phyloP scores from a whole-genome alignment of 1,140 invertebrate species.

The Atta cephalotes region DNA sequence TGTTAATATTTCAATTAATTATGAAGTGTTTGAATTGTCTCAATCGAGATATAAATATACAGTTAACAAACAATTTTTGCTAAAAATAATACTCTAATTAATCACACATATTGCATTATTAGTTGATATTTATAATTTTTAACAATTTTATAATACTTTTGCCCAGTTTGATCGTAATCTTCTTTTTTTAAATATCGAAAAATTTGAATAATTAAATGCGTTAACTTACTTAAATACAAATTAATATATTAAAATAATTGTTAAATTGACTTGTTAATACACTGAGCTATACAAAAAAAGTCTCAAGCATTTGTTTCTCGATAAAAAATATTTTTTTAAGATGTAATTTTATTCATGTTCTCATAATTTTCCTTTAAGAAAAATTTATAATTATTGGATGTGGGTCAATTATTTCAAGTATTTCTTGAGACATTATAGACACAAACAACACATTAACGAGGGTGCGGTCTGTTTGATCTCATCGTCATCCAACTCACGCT shows the following conservation, averaged over 20 bases:
- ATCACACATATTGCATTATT: too few relatives aligned
- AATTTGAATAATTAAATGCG: too few relatives aligned
- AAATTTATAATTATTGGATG: conserved; percentile 16
- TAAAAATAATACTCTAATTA: too few relatives aligned
- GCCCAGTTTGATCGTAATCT: too few relatives aligned
- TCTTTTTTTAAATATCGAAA: too few relatives aligned
- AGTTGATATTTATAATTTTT: too few relatives aligned
- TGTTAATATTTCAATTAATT: too few relatives aligned
- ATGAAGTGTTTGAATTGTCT: too few relatives aligned
- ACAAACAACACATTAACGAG: conserved; percentile 42
- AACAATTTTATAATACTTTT: too few relatives aligned
- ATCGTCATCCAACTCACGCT: conserved; percentile 35
- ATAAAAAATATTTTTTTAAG: not conserved
- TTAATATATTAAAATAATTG: not conserved
- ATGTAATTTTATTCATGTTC: not conserved
- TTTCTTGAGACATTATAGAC: conserved; percentile 49
- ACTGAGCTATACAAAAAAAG: not conserved
- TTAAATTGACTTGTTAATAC: not conserved
- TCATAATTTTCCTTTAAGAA: not conserved
- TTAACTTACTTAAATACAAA: not conserved
- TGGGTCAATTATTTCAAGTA: conserved; percentile 13
- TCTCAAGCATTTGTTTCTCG: not conserved
- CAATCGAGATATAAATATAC: too few relatives aligned
- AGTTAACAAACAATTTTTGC: too few relatives aligned
- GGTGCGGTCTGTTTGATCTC: conserved; percentile 72